Percentiles rank a stretch among this genome's conserved stretches.
phyloP scores from a whole-genome alignment of 2,797 vertebrate species.

The Mallotus villosus region DNA sequence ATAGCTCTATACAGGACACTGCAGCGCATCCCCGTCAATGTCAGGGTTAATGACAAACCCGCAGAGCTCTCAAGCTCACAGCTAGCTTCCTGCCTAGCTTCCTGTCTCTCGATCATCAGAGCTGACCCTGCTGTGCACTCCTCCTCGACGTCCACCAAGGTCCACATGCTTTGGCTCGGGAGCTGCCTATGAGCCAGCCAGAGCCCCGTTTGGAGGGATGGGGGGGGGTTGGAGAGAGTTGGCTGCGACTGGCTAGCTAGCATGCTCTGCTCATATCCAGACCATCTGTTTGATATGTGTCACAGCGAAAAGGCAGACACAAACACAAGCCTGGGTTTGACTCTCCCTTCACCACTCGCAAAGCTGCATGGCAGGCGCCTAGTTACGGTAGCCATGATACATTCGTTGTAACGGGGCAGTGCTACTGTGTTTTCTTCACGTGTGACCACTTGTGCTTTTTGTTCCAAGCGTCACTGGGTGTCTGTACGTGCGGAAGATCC shows the following conservation, averaged over 20 bases:
- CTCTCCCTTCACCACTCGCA: slow-evolving; percentile 23
- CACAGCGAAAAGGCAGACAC: slow-evolving; percentile 36
- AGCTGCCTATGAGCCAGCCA: neutral
- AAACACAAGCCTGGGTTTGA: slow-evolving; percentile 21
- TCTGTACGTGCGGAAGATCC: neutral
- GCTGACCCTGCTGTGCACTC: too few relatives aligned
- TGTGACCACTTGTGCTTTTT: too few relatives aligned
- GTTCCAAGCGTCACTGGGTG: too few relatives aligned
- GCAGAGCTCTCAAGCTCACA: neutral
- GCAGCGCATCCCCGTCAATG: too few relatives aligned
- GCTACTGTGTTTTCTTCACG: neutral
- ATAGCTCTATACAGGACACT: too few relatives aligned
- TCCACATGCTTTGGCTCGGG: neutral
- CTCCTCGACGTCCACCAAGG: neutral
- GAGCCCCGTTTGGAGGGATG: neutral
- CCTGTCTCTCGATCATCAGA: neutral
- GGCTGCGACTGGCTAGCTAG: slow-evolving; percentile 33
- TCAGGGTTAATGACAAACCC: neutral
- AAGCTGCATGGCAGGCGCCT: neutral
- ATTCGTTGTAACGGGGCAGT: neutral
- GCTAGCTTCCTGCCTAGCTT: too few relatives aligned
- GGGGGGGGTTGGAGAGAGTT: slow-evolving; percentile 20
- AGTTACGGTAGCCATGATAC: too few relatives aligned
- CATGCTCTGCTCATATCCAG: slow-evolving; percentile 55
- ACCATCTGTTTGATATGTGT: slow-evolving; percentile 64